Evolutionary conservation across 2,888 invertebrate genomes (phyloP).

Genomic region (Pristionchus fissidentatus): DNA sequence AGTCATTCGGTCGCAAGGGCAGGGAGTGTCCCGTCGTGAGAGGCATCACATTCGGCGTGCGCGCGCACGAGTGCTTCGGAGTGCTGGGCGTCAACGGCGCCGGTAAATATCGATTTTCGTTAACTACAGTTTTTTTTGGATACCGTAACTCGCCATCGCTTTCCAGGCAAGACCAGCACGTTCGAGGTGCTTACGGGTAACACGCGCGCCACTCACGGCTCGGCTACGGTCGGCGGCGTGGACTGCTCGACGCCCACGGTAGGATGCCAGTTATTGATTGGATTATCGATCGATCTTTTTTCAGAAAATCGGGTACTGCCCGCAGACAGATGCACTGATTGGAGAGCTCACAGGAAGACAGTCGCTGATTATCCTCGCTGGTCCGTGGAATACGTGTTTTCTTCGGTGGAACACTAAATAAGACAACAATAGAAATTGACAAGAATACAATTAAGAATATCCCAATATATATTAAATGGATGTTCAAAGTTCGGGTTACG

Average conservation of each 20-base stretch:
- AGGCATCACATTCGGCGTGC: constrained; percentile 66
- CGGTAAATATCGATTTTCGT: constrained; percentile 46
- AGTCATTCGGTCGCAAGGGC: not conserved
- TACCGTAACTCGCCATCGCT: not conserved
- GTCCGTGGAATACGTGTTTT: constrained; percentile 12
- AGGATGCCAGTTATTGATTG: not conserved
- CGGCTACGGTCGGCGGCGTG: constrained; percentile 58
- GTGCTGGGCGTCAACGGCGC: constrained; percentile 71
- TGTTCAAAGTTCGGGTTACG: no score
- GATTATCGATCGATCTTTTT: not conserved
- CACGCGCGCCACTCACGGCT: constrained; percentile 56
- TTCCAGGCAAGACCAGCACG: constrained; percentile 55
- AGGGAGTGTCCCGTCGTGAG: not conserved
- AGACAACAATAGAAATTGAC: not conserved
- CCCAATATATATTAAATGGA: no score
- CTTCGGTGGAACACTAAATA: not conserved
- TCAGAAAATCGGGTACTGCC: constrained; percentile 70
- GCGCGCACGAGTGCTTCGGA: constrained; percentile 71
- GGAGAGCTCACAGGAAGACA: constrained; percentile 69
- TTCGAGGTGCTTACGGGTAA: constrained; percentile 72
- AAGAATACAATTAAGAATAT: no score
- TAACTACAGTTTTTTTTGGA: constrained; percentile 56
- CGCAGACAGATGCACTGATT: constrained; percentile 72
- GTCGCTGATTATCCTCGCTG: constrained; percentile 63
- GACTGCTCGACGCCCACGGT: constrained; percentile 52